Base-by-base conservation (phyloP, 2,888 invertebrate species). In the Lottia gigantea region DNA sequence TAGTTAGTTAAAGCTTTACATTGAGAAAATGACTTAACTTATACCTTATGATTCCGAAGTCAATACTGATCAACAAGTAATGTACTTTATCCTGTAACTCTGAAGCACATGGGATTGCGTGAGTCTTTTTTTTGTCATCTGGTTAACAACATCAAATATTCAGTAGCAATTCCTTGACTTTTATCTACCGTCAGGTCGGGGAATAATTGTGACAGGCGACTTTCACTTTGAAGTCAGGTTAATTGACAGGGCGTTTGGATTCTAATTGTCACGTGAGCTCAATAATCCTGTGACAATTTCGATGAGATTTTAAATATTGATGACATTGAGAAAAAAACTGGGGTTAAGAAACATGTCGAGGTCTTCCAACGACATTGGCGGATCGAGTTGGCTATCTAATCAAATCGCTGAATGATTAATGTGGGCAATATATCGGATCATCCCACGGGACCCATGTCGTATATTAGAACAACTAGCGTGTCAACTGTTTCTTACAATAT, bases 251-350 rank as follows among this genome's bases (percentile, higher is more conserved):
- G 55, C 55, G 23, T 23, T 55, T 55, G 55, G 23, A 55, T 55
- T 55, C 19, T 55, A 55, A 55, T 55, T 23, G 55, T 55, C 55
- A 55, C 55, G 55, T 23, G 23, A n/a, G 7, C 55, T n/a, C 23
- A 23, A n/a, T 8, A 55, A 55, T 23, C 55, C 8, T 55, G 55
- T 55, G 55, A 55, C 55, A 55, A 55, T 55, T 19, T 23, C 55
- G 55, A 55, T 55, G 55, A 55, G 23, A 55, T 55, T 55, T 55
- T 55, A 55, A 55, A 55, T 11, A 55, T 55, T 55, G 55, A 55
- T 55, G 23, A 55, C 19, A 19, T 23, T 19, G 55, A 19, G 55
- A 23, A n/a, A 55, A n/a, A 23, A 23, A 55, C 11, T 40, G 23
- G 55, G 55, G 19, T 55, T 55, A 55, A 55, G 8, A 55, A 19